These are phyloP conservation scores for Muschampia plurimacula DNA, from an alignment of 2,888 invertebrate species.

Conservation along the genomic window DNA sequence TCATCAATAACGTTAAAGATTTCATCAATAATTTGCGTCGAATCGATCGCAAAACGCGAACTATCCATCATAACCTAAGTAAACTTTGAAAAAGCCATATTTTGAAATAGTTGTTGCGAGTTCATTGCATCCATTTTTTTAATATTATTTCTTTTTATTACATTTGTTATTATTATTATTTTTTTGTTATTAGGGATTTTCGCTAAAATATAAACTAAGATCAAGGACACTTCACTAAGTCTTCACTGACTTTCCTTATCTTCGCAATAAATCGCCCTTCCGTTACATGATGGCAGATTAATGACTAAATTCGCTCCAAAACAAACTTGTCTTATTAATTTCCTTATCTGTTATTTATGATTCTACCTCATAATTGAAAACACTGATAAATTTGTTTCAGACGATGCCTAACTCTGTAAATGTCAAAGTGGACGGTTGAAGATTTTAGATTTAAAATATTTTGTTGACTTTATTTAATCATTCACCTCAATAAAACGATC, in stretches of 20 bases:
- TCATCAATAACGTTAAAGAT: no score
- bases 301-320: conserved; percentile 64
- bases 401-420: conserved; percentile 6
- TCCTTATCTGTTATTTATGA: conserved; percentile 21
- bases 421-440: neutral
- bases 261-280: conserved; percentile 65
- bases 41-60: no score
- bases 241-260: conserved; percentile 54
- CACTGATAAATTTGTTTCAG: conserved; percentile 11
- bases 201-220: neutral
- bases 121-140: no score
- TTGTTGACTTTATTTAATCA: neutral
- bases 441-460: neutral
- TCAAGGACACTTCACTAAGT: neutral
- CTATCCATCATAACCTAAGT: no score
- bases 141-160: no score
- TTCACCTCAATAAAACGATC: neutral
- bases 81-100: no score
- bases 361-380: conserved; percentile 3
- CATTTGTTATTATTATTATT: no score
- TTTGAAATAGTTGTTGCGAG: no score
- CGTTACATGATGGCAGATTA: conserved; percentile 64
- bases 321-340: conserved; percentile 54
- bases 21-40: no score
- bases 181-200: no score